phyloP scores from a whole-genome alignment of 2,113 vertebrate genomes.

The Phylloscopus trochilus region DNA sequence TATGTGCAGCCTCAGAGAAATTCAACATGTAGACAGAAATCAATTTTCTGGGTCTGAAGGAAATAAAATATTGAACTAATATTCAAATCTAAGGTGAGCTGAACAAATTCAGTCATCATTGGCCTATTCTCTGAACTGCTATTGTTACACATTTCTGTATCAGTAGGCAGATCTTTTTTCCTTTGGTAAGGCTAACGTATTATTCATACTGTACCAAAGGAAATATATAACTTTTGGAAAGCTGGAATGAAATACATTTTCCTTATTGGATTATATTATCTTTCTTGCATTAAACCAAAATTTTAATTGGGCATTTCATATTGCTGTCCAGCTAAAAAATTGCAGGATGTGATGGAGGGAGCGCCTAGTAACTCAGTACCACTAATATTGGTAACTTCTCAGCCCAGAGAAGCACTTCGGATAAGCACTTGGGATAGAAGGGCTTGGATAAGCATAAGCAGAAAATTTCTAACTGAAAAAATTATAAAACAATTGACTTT shows the following conservation, averaged over 20 bases:
- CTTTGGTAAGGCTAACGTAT: background rate
- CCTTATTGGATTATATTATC: background rate
- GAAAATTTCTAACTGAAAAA: background rate
- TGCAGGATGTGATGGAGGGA: background rate
- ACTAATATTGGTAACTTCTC: background rate
- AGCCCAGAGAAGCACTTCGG: background rate
- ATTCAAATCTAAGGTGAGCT: background rate
- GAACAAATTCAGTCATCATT: background rate
- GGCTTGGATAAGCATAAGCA: background rate
- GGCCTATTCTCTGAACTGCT: background rate
- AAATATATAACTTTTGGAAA: background rate
- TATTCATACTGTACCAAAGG: background rate
- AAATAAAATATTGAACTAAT: slow-evolving; percentile 5
- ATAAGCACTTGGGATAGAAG: background rate
- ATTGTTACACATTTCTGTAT: background rate
- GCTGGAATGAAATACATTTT: background rate
- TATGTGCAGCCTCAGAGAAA: background rate
- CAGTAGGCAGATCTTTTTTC: background rate
- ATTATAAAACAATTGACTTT: background rate
- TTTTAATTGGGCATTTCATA: background rate
- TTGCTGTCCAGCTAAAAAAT: background rate
- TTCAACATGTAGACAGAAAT: background rate
- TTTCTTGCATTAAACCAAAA: background rate
- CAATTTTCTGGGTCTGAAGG: background rate
- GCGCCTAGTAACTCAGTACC: background rate